These are phyloP conservation scores for Bombus cullumanus DNA, from an alignment of 1,140 invertebrate genomes.

Conservation along the genomic window DNA sequence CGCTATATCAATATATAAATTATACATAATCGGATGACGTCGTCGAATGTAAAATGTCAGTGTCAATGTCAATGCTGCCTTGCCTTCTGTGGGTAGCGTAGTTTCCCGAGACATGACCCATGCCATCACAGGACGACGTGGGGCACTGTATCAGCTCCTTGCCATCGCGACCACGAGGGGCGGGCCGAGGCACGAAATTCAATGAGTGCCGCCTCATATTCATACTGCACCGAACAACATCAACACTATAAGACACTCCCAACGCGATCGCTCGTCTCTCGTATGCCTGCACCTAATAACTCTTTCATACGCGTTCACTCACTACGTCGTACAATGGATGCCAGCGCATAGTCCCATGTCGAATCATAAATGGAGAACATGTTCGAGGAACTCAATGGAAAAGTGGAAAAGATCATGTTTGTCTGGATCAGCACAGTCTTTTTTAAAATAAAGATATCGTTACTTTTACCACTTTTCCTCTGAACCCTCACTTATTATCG, in stretches of 20 bases:
- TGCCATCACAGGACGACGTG: constrained; percentile 89
- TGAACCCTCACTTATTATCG: background rate
- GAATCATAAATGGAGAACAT: background rate
- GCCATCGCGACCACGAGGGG: constrained; percentile 84
- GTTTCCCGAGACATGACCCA: constrained; percentile 89
- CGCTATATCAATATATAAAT: constrained; percentile 63
- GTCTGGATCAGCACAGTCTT: too few species aligned
- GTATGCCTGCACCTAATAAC: constrained; percentile 24
- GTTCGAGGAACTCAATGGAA: background rate
- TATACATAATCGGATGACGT: constrained; percentile 61
- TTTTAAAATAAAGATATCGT: background rate
- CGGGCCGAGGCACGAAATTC: constrained; percentile 80
- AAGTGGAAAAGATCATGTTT: background rate
- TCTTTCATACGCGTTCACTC: too few species aligned
- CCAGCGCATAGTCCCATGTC: too few species aligned
- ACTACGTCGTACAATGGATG: constrained; percentile 5
- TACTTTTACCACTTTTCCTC: background rate
- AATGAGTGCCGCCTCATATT: constrained; percentile 81
- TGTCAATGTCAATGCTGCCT: constrained; percentile 80
- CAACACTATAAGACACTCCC: constrained; percentile 60
- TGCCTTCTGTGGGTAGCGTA: constrained; percentile 89
- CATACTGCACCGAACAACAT: constrained; percentile 80
- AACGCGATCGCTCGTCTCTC: constrained; percentile 53
- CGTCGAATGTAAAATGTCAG: constrained; percentile 64
- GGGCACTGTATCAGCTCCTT: constrained; percentile 89